These are phyloP conservation scores for Esox masquinongy DNA, from an alignment of 2,797 vertebrate genomes.

Conservation along the genomic window DNA sequence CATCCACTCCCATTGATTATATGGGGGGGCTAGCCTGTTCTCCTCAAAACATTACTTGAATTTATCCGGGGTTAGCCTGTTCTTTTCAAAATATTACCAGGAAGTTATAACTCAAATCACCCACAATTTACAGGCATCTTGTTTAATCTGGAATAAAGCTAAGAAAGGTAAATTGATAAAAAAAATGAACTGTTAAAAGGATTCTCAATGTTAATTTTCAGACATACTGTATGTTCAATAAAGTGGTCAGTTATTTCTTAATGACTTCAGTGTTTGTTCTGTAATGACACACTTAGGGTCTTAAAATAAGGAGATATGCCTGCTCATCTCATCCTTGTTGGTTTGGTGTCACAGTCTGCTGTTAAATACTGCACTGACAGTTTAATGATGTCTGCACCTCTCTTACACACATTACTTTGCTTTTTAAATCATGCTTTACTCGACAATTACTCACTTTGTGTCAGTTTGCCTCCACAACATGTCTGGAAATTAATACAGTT, in stretches of 20 bases:
- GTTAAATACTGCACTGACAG: conserved; percentile 66
- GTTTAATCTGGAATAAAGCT: neutral
- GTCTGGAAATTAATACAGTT: neutral
- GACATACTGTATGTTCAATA: neutral
- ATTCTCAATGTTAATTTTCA: neutral
- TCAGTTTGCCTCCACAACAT: conserved; percentile 5
- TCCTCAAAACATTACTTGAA: too few relatives aligned
- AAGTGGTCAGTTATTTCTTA: conserved; percentile 44
- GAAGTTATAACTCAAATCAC: too few relatives aligned
- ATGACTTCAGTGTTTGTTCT: conserved; percentile 62
- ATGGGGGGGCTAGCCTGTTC: too few relatives aligned
- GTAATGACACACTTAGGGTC: conserved; percentile 31
- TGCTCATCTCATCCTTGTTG: conserved; percentile 44
- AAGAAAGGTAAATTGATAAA: neutral
- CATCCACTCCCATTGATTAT: too few relatives aligned
- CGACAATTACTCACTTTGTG: conserved; percentile 13
- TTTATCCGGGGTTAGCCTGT: too few relatives aligned
- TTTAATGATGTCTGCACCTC: conserved; percentile 48
- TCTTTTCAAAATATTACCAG: too few relatives aligned
- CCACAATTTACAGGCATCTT: neutral
- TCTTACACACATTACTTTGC: conserved; percentile 19
- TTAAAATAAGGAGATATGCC: conserved; percentile 48
- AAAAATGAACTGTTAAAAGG: too few relatives aligned
- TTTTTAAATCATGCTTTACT: conserved; percentile 35
- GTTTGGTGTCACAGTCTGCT: conserved; percentile 67